Evolutionary conservation across 2,888 invertebrate genomes (phyloP).

Genomic region (Amphipoea oculea): DNA sequence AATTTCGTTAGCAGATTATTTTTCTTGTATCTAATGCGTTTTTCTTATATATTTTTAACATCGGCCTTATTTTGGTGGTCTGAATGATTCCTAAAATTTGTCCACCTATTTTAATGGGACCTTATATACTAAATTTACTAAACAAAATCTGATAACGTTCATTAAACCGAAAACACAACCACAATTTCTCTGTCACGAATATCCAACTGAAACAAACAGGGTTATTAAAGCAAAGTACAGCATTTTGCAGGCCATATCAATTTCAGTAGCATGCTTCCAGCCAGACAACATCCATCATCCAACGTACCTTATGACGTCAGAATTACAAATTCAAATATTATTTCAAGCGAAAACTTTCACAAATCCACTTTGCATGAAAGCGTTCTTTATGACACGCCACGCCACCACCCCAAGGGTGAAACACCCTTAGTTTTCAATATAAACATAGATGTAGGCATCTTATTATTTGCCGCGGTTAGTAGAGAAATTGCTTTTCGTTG

Average conservation of each 20-base stretch:
- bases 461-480: conserved; percentile 66
- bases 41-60: too few relatives aligned
- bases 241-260: conserved; percentile 62
- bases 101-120: too few relatives aligned
- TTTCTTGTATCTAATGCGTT: too few relatives aligned
- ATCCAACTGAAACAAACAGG: conserved; percentile 35
- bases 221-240: conserved; percentile 46
- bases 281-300: conserved; percentile 84
- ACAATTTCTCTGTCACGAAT: conserved; percentile 37
- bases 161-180: conserved; percentile 9
- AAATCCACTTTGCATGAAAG: conserved; percentile 87
- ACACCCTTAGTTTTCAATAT: conserved; percentile 73
- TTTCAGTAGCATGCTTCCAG: conserved; percentile 67
- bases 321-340: conserved; percentile 87
- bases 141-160: conserved; percentile 14
- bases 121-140: not conserved
- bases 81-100: too few relatives aligned
- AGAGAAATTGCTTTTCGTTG: conserved; percentile 59
- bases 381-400: conserved; percentile 81
- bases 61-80: too few relatives aligned
- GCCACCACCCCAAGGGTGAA: conserved; percentile 70
- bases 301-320: conserved; percentile 77
- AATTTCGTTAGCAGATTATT: too few relatives aligned
- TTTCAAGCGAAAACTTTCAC: conserved; percentile 85
- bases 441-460: conserved; percentile 68